Conservation (phyloP, 2,888 invertebrate genomes). For the Andrena camellia region DNA sequence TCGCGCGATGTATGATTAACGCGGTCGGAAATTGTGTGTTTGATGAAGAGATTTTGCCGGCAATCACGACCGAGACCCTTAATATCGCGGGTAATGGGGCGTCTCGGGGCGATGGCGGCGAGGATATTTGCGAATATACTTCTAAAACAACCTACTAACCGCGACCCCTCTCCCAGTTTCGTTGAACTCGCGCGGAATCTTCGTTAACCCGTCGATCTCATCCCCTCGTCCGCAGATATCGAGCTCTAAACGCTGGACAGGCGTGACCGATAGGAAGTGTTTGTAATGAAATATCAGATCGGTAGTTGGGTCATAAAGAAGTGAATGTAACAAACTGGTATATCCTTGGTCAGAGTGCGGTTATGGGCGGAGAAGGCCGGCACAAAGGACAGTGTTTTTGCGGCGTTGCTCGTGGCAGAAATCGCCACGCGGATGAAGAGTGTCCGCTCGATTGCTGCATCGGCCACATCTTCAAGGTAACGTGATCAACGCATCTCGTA, state of each 20-base stretch:
- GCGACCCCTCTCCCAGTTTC: no score
- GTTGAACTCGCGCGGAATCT: not conserved
- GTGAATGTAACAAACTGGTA: constrained; percentile 74
- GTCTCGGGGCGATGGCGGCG: not conserved
- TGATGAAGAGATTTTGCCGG: constrained; percentile 54
- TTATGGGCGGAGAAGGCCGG: constrained; percentile 69
- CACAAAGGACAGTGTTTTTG: constrained; percentile 67
- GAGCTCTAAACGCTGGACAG: not conserved
- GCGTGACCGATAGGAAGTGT: constrained; percentile 51
- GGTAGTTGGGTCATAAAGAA: constrained; percentile 61
- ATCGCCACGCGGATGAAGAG: constrained; percentile 76
- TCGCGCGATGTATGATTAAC: constrained; percentile 42
- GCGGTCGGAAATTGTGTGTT: constrained; percentile 47
- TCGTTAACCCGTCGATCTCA: not conserved
- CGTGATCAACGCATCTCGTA: constrained; percentile 68
- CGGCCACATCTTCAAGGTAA: constrained; percentile 64
- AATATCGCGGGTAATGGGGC: constrained; percentile 7
- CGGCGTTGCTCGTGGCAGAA: constrained; percentile 72
- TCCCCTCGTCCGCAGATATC: not conserved
- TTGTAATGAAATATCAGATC: constrained; percentile 68
- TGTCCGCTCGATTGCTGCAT: constrained; percentile 68
- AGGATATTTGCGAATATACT: no score
- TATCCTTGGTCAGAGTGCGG: constrained; percentile 59
- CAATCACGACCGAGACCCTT: constrained; percentile 27
- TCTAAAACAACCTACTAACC: no score